Conservation (phyloP, 2,113 vertebrate genomes). For the Syngnathus scovelli region DNA sequence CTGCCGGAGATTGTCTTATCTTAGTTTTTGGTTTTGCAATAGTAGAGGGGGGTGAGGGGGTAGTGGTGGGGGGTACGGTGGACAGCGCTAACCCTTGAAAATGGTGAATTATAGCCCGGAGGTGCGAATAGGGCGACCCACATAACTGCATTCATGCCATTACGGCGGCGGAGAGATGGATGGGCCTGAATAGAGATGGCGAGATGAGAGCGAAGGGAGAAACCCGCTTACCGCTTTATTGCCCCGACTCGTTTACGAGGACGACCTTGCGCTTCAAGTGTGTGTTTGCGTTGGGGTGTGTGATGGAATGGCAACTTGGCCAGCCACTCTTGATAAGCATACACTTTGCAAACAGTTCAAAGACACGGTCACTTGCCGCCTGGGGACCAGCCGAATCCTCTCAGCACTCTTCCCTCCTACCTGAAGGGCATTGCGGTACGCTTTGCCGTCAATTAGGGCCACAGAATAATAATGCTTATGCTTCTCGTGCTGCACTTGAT, state of each 20-base stretch:
- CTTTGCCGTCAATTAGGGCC: slow-evolving; percentile 48
- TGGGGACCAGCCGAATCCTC: slow-evolving; percentile 47
- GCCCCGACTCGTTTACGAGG: slow-evolving; percentile 43
- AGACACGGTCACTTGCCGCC: slow-evolving; percentile 39
- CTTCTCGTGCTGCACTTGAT: slow-evolving; percentile 17
- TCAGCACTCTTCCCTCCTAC: slow-evolving; percentile 43
- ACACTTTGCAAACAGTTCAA: slow-evolving; percentile 39
- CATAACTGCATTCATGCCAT: slow-evolving; percentile 37
- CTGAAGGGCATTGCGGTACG: slow-evolving; percentile 64
- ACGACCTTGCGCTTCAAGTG: slow-evolving; percentile 47
- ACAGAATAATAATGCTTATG: slow-evolving; percentile 33
- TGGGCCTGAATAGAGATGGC: slow-evolving; percentile 40
- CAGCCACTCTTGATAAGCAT: slow-evolving; percentile 46
- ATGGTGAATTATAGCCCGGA: slow-evolving; percentile 45
- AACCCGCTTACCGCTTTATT: slow-evolving; percentile 49
- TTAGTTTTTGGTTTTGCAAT: slow-evolving; percentile 19
- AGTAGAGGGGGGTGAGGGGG: neutral
- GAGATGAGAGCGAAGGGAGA: slow-evolving; percentile 43
- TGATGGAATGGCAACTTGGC: slow-evolving; percentile 37
- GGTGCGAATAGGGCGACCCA: slow-evolving; percentile 38
- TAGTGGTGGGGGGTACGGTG: slow-evolving; percentile 13
- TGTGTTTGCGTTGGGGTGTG: slow-evolving; percentile 7
- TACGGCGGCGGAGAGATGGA: slow-evolving; percentile 38
- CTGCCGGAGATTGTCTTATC: neutral
- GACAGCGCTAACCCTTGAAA: slow-evolving; percentile 41